Conservation (phyloP, 1,140 invertebrate genomes). For the Drosophila pectinifera region DNA sequence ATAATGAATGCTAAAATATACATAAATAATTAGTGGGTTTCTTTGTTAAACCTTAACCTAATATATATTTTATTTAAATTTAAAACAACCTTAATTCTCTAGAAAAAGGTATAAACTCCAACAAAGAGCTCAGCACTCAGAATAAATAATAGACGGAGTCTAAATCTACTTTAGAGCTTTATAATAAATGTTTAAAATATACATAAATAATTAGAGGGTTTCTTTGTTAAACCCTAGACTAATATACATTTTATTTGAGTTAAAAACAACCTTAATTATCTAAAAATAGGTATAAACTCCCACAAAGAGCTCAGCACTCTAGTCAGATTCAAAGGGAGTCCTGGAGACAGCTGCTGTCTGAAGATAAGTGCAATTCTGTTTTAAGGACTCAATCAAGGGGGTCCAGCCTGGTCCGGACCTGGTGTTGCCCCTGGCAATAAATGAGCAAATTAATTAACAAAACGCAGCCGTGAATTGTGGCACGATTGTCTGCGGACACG, state of each 20-base stretch:
- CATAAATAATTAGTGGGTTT: no score
- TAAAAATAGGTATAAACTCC: not conserved
- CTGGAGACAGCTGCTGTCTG: conserved; percentile 40
- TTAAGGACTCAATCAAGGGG: conserved; percentile 68
- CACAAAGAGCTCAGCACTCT: not conserved
- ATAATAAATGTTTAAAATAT: no score
- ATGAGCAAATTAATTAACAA: conserved; percentile 82
- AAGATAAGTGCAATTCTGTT: conserved; percentile 55
- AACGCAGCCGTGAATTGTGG: conserved; percentile 74
- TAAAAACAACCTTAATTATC: no score
- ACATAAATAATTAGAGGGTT: no score
- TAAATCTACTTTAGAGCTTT: no score
- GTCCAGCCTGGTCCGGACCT: conserved; percentile 1
- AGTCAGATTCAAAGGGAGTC: not conserved
- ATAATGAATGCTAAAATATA: no score
- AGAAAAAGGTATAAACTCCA: not conserved
- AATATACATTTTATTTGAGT: no score
- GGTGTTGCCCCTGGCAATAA: conserved; percentile 55
- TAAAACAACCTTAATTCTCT: no score
- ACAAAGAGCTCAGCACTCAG: not conserved
- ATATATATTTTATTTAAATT: no score
- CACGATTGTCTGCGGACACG: conserved; percentile 68
- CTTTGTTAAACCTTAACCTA: no score
- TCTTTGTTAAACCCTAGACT: no score
- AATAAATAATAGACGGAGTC: no score